Evolutionary conservation across 1,140 invertebrate genomes (phyloP), one percentile per base, ranked within the genome.

Genomic region (Pachypeltis micranthus): DNA sequence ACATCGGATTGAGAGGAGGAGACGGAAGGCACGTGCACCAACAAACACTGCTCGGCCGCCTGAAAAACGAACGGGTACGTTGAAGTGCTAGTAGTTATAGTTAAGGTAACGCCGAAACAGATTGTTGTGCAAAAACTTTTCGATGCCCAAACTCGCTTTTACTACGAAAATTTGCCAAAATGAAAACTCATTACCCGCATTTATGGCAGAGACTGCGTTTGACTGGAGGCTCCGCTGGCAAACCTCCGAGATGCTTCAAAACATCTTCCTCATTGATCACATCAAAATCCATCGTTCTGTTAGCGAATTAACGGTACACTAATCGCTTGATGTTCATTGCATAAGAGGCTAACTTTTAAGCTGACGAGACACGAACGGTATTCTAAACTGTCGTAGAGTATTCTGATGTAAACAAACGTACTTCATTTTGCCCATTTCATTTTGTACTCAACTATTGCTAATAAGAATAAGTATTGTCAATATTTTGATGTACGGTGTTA

Each of bases 11-110:
- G 4, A 94, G 67, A 24, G 80, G 84, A 61, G 82, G 76, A 61
- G 80, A 75, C 14, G 90, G 90, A 62, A 95, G 74, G 47, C 83
- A 88, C 25, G 81, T 78, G 75, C 93, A 96, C 88, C 90, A 95
- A 72, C 93, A 96, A 28, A 94, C 92, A 44, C 79, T 81, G n/a
- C 74, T 70, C 12, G 93, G 93, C 67, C 93, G 83, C 58, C 92
- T 95, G 69, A 65, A 79, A 58, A 21, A 58, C 23, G 7, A n/a
- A n/a, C 14, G 7, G 23, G 23, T 21, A 54, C 51, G n/a, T n/a
- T n/a, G 7, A n/a, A 54, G 21, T 4, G 23, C 14, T 24, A 10
- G 21, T 19, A 54, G 7, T 54, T 7, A 24, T 58, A 16, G 14
- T 24, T 2, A 2, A 12, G 26, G 19, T 16, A 24, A 25, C 26